phyloP scores from a whole-genome alignment of 2,888 invertebrate species.

The Temnothorax rugatulus region DNA sequence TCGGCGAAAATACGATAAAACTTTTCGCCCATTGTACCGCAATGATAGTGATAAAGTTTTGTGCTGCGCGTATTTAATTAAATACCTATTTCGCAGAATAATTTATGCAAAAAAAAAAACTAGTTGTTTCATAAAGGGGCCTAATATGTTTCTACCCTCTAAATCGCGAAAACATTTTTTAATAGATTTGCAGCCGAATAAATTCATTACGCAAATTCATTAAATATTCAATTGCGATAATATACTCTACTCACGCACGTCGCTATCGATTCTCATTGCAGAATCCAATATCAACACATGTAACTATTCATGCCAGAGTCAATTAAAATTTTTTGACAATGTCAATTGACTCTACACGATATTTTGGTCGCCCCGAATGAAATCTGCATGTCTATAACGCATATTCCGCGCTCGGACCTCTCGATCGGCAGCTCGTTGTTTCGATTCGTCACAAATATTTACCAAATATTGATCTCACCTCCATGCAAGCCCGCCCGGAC shows the following conservation, averaged over 20 bases:
- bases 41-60: constrained; percentile 19
- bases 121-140: background rate
- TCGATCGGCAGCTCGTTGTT: constrained; percentile 70
- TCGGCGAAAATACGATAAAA: constrained; percentile 29
- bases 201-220: background rate
- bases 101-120: background rate
- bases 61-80: constrained; percentile 23
- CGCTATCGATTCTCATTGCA: background rate
- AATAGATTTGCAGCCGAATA: background rate
- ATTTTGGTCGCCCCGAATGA: constrained; percentile 55
- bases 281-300: background rate
- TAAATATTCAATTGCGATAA: background rate
- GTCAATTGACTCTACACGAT: constrained; percentile 4
- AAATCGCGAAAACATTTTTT: background rate
- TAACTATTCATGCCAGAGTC: constrained; percentile 22
- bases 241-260: background rate
- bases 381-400: constrained; percentile 66
- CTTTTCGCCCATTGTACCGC: constrained; percentile 27
- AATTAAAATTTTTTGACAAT: constrained; percentile 30
- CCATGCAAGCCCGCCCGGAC: constrained; percentile 39
- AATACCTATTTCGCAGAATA: constrained; percentile 4
- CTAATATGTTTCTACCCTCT: background rate
- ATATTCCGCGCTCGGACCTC: constrained; percentile 67
- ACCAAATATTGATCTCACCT: constrained; percentile 75
- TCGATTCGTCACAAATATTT: constrained; percentile 78